Evolutionary conservation across 1,140 invertebrate genomes (phyloP), one percentile per base, ranked within the genome.

Genomic region (Branchinecta lindahli): DNA sequence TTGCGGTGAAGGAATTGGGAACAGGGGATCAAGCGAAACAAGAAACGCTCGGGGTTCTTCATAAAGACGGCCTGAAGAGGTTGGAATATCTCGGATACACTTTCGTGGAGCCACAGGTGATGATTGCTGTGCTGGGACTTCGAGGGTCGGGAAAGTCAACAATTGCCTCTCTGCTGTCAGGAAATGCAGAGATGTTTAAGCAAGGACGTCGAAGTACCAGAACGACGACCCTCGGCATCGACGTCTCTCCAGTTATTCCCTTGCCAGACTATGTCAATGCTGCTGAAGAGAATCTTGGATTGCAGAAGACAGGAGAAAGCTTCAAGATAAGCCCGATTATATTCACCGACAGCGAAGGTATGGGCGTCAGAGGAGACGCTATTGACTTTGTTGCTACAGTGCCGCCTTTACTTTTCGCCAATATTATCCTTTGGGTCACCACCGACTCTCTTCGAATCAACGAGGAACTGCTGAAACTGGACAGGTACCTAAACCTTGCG

Each of bases 301-400:
- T 52, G n/a, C 9, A 9, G 9, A n/a, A 52, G 9, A n/a, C 47
- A n/a, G 9, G 9, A 9, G 47, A 52, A 52, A 52, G 47, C 47
- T 9, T 9, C n/a, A 9, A 9, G n/a, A n/a, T 52, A 9, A n/a
- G 9, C n/a, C 47, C 47, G n/a, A 52, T 52, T 9, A n/a, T 52
- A 52, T 52, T 52, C n/a, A 52, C 47, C n/a, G 47, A 52, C 47
- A 52, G 47, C n/a, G 47, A 52, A 52, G 47, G 47, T 52, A 52
- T 52, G 47, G 47, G 47, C 9, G 47, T 52, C 9, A 9, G 47
- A 52, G 47, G 47, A n/a, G 47, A 52, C n/a, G n/a, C 47, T n/a
- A 52, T 52, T 52, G 47, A 52, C n/a, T 52, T 52, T 52, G 47
- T 52, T 52, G 47, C 47, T 9, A 52, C 47, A 52, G 47, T 52